Evolutionary conservation across 2,113 vertebrate species (phyloP).

Genomic region (Benthochromis sp.): DNA sequence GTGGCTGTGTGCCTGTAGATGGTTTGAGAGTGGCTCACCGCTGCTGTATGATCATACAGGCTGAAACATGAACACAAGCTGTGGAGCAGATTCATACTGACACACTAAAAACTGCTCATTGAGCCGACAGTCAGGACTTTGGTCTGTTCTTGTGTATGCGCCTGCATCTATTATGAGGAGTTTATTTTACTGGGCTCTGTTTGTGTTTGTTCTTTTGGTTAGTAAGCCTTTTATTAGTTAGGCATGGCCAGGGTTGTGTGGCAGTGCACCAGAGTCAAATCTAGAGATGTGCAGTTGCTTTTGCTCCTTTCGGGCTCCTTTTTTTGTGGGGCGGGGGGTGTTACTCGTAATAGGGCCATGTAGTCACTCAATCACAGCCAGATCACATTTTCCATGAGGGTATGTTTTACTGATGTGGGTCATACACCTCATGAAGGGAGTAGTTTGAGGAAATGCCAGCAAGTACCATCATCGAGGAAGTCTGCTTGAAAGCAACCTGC

Average conservation of each 20-base stretch:
- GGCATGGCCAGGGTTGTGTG: not conserved
- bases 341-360: not conserved
- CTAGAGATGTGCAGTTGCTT: not conserved
- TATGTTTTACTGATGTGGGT: not conserved
- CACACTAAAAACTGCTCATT: slow-evolving; percentile 21
- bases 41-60: slow-evolving; percentile 48
- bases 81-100: slow-evolving; percentile 45
- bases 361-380: not conserved
- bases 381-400: slow-evolving; percentile 34
- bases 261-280: not conserved
- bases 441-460: not conserved
- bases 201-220: slow-evolving; percentile 15
- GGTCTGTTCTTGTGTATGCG: not conserved
- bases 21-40: slow-evolving; percentile 27
- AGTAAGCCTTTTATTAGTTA: not conserved
- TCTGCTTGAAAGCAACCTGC: not conserved
- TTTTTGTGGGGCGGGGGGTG: not conserved
- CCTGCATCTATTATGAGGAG: slow-evolving; percentile 1
- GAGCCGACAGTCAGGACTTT: not conserved
- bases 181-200: slow-evolving; percentile 47
- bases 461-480: not conserved
- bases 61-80: slow-evolving; percentile 59
- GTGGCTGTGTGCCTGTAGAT: slow-evolving; percentile 13
- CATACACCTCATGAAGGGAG: not conserved
- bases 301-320: not conserved